Percentiles rank a stretch among this genome's conserved stretches.
phyloP scores from a whole-genome alignment of 2,113 vertebrate genomes.

The Platysternon megacephalum region DNA sequence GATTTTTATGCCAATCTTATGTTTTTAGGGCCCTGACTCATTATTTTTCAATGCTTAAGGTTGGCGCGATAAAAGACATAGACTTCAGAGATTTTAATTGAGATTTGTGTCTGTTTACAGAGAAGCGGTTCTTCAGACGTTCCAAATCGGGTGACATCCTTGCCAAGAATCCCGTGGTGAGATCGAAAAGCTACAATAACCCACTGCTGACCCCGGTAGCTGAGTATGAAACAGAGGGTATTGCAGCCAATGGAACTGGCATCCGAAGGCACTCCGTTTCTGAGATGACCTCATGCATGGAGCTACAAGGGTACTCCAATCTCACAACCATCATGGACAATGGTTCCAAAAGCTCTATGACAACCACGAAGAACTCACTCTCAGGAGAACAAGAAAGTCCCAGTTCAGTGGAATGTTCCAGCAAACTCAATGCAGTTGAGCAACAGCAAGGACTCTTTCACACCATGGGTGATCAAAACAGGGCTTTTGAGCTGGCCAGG shows the following conservation, averaged over 20 bases:
- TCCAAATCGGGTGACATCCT: conserved; percentile 78
- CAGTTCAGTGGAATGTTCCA: conserved; percentile 1
- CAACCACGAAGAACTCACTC: conserved; percentile 7
- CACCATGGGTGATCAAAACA: conserved; percentile 36
- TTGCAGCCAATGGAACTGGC: conserved; percentile 53
- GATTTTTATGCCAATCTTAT: neutral
- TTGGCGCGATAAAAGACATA: neutral
- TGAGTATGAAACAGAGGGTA: conserved; percentile 85
- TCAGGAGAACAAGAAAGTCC: conserved; percentile 37
- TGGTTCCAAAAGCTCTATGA: conserved; percentile 64
- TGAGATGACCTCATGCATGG: conserved; percentile 90
- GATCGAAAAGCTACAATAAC: conserved; percentile 96
- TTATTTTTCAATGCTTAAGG: neutral
- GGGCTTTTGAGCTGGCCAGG: conserved; percentile 74
- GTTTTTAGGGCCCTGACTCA: neutral
- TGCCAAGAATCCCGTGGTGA: conserved; percentile 90
- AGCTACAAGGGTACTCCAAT: conserved; percentile 82
- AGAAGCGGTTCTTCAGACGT: conserved; percentile 85
- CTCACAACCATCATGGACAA: conserved; percentile 72
- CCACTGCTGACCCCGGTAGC: conserved; percentile 91
- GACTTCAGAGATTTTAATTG: neutral
- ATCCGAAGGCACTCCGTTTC: conserved; percentile 92
- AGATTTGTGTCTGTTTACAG: conserved; percentile 72
- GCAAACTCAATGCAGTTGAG: conserved; percentile 49
- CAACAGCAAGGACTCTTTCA: conserved; percentile 69